Evolutionary conservation across 2,797 vertebrate genomes (phyloP).

Genomic region (Pseudotriccus pelzelni): DNA sequence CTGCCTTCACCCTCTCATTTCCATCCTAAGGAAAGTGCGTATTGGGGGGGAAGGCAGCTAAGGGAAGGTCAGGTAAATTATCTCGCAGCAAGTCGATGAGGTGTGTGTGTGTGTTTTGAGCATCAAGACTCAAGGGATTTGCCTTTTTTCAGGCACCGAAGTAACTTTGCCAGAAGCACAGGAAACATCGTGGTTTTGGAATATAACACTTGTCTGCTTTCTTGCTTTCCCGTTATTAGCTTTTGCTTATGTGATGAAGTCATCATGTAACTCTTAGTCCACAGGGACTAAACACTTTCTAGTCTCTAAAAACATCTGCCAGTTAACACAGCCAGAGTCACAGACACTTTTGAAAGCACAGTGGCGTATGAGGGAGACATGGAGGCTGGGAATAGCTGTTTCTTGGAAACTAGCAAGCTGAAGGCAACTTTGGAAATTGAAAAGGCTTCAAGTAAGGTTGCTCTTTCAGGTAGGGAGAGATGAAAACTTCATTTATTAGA

Average conservation of each 20-base stretch:
- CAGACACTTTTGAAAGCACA: slow-evolving; percentile 45
- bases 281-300: slow-evolving; percentile 55
- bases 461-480: slow-evolving; percentile 58
- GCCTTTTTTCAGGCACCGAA: slow-evolving; percentile 51
- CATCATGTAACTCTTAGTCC: slow-evolving; percentile 47
- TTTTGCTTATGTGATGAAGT: slow-evolving; percentile 57
- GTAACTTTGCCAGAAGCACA: slow-evolving; percentile 55
- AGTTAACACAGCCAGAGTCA: slow-evolving; percentile 27
- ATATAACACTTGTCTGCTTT: slow-evolving; percentile 42
- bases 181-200: slow-evolving; percentile 57
- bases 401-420: slow-evolving; percentile 52
- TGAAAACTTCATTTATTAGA: slow-evolving; percentile 67
- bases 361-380: slow-evolving; percentile 45
- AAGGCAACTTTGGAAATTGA: slow-evolving; percentile 51
- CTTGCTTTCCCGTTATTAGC: slow-evolving; percentile 44
- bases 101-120: neutral
- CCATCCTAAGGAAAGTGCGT: neutral
- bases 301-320: slow-evolving; percentile 51
- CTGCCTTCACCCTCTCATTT: slow-evolving; percentile 11
- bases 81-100: fast-evolving
- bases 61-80: neutral
- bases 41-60: neutral
- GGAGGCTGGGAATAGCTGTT: slow-evolving; percentile 29
- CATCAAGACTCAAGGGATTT: slow-evolving; percentile 69
- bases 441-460: slow-evolving; percentile 52